Evolutionary conservation across 2,888 invertebrate species (phyloP).

Genomic region (Aporophyla lueneburgensis): DNA sequence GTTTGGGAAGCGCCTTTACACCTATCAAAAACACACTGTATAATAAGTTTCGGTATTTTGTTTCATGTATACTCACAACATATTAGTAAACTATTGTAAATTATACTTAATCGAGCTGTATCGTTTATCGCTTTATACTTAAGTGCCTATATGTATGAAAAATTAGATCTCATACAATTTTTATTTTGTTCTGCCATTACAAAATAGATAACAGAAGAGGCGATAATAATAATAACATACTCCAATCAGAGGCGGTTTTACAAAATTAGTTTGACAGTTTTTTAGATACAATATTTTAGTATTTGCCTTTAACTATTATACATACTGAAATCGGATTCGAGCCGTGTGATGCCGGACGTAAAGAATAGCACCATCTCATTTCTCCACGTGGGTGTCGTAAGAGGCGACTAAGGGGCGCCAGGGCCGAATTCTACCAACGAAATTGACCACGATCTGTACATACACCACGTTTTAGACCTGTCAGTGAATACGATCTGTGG

Average conservation of each 20-base stretch:
- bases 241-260: background rate
- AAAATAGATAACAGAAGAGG: conserved; percentile 21
- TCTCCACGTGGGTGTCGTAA: too few relatives aligned
- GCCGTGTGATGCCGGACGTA: too few relatives aligned
- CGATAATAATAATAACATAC: too few relatives aligned
- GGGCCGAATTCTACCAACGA: too few relatives aligned
- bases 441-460: too few relatives aligned
- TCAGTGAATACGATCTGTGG: too few relatives aligned
- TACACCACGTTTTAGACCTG: too few relatives aligned
- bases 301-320: too few relatives aligned
- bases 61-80: conserved; percentile 36
- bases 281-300: background rate
- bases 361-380: too few relatives aligned
- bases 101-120: conserved; percentile 67
- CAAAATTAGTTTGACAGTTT: background rate
- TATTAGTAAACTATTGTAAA: conserved; percentile 79
- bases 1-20: background rate
- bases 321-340: too few relatives aligned
- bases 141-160: conserved; percentile 59
- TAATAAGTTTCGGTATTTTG: conserved; percentile 33
- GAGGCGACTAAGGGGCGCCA: too few relatives aligned
- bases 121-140: conserved; percentile 72
- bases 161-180: conserved; percentile 66
- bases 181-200: background rate
- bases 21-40: background rate